Evolutionary conservation across 2,888 invertebrate genomes (phyloP), one percentile per base, ranked within the genome.

Genomic region (Ernsta delagoae): DNA sequence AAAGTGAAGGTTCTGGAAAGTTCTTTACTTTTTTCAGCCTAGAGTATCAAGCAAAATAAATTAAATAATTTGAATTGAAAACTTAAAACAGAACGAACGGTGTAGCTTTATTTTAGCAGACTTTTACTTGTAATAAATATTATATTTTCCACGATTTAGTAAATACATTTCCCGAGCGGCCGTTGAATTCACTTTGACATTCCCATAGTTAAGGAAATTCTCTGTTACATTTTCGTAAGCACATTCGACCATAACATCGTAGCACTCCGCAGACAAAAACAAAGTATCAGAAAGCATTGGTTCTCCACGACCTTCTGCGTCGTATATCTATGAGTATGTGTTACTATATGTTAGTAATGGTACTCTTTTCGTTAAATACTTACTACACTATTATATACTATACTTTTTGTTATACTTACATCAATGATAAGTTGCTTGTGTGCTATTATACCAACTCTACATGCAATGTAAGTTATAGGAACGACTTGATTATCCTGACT

Each of bases 141-240:
- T 94, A 75, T 94, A 94, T 83, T 92, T 93, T 56, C 95, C 95
- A 34, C 92, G 86, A 83, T 95, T 96, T 24, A 89, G 82, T 36
- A 96, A 83, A 59, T 87, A 87, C 84, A 95, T 94, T 50, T 87
- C 83, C 65, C 88, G 81, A 0, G 75, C 79, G 16, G 91, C 85
- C 0, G 90, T 86, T 0, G 91, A 90, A 68, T 93, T 94, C 3
- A 95, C 95, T 88, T 94, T 95, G 1, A 95, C 90, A 65, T 92
- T 93, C 62, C 95, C 95, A 71, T 95, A 94, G 74, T 95, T 89
- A 12, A 96, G 86, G 70, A 79, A 87, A 59, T 81, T 88, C 73
- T 91, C 90, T 43, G 74, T 74, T 0, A 90, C 87, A 74, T 91
- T 89, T 59, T 94, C 93, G 69, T 88, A 83, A 11, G 90, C 87